Percentiles rank a stretch among this genome's conserved stretches.
Conservation (phyloP, 2,113 vertebrate species). For the Tetraodon nigroviridis region DNA sequence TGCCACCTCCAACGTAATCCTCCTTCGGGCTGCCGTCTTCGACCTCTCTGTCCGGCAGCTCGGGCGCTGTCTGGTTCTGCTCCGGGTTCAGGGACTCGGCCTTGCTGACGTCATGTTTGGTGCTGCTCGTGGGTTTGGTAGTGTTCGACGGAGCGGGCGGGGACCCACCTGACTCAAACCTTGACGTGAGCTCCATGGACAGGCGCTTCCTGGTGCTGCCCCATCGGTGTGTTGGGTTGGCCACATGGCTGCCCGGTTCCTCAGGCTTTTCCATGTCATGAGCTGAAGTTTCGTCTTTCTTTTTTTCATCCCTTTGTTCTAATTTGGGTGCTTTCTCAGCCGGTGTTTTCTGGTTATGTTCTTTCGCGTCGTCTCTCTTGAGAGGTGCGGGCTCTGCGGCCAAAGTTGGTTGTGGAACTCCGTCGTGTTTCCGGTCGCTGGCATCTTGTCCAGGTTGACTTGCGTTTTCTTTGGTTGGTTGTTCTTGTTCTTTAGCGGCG, state of each 20-base stretch:
- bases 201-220: conserved; percentile 58
- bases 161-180: conserved; percentile 50
- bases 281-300: conserved; percentile 6
- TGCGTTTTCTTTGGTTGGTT: conserved; percentile 11
- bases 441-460: conserved; percentile 2
- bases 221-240: neutral
- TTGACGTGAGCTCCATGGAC: conserved; percentile 62
- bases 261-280: conserved; percentile 11
- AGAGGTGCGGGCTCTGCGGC: conserved; percentile 5
- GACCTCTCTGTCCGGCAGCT: conserved; percentile 17
- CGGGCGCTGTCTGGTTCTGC: neutral
- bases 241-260: conserved; percentile 2
- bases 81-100: conserved; percentile 6
- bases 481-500: conserved; percentile 12
- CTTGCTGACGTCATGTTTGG: conserved; percentile 15
- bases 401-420: conserved; percentile 13
- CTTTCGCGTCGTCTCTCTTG: conserved; percentile 22
- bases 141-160: conserved; percentile 1
- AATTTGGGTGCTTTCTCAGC: neutral
- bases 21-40: conserved; percentile 24
- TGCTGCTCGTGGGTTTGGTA: conserved; percentile 1
- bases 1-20: conserved; percentile 33
- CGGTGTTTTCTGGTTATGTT: conserved; percentile 23
- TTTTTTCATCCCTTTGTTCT: conserved; percentile 18
- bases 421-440: conserved; percentile 21